phyloP scores from a whole-genome alignment of 2,797 vertebrate species.

The Jordanella pulchra region DNA sequence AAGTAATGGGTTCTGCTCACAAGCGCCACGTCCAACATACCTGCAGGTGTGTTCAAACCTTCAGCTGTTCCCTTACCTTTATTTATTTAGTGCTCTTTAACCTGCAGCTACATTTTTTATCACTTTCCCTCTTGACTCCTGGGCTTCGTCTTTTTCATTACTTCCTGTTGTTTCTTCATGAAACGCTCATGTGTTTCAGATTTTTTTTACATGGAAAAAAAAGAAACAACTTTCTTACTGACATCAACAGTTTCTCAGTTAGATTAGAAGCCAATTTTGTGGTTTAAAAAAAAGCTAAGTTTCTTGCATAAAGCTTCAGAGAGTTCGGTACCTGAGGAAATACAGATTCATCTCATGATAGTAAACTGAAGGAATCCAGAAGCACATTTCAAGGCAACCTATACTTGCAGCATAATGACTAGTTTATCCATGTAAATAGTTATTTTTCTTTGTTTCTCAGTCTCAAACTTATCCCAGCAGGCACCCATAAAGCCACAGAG shows the following conservation, averaged over 20 bases:
- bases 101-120: conserved; percentile 47
- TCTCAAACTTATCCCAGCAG: conserved; percentile 48
- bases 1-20: conserved; percentile 76
- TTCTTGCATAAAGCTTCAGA: background rate
- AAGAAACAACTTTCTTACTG: background rate
- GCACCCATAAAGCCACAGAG: conserved; percentile 56
- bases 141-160: conserved; percentile 11
- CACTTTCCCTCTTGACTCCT: conserved; percentile 38
- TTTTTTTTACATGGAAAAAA: background rate
- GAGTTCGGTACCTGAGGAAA: background rate
- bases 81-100: conserved; percentile 55
- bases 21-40: conserved; percentile 70
- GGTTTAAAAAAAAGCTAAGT: background rate
- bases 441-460: conserved; percentile 41
- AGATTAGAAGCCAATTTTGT: background rate
- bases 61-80: conserved; percentile 40
- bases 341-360: background rate
- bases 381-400: conserved; percentile 25
- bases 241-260: background rate
- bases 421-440: conserved; percentile 46
- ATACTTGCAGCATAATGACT: conserved; percentile 58
- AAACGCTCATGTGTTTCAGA: conserved; percentile 1
- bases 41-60: conserved; percentile 63
- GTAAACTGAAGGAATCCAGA: conserved; percentile 7
- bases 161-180: background rate